Evolutionary conservation across 2,888 invertebrate species (phyloP).

Genomic region (Drosophila barbarae): DNA sequence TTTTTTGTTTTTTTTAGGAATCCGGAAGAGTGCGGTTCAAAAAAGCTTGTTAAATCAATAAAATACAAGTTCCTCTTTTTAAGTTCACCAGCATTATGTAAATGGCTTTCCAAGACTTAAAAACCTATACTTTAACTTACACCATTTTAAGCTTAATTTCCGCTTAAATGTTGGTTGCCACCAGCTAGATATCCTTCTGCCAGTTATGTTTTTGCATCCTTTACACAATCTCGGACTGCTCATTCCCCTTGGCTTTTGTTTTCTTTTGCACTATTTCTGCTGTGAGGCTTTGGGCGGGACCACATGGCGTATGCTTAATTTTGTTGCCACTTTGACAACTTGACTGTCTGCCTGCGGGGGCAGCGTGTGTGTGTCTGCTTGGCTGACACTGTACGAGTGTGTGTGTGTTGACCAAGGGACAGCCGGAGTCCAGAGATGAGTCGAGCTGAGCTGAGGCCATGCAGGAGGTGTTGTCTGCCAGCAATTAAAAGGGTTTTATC

Average conservation of each 20-base stretch:
- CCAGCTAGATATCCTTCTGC: neutral
- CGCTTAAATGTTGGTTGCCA: neutral
- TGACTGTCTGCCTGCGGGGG: constrained; percentile 30
- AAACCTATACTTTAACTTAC: neutral
- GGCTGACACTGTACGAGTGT: neutral
- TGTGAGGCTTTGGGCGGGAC: constrained; percentile 15
- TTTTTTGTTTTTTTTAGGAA: neutral
- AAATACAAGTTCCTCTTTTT: neutral
- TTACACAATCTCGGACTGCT: constrained; percentile 17
- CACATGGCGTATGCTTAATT: constrained; percentile 43
- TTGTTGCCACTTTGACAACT: constrained; percentile 35
- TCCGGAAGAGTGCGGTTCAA: neutral
- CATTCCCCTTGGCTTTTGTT: neutral
- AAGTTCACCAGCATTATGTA: no score
- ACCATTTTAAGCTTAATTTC: neutral
- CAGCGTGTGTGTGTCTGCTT: neutral
- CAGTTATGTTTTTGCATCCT: constrained; percentile 22
- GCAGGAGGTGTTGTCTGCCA: constrained; percentile 40
- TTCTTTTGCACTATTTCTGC: constrained; percentile 7
- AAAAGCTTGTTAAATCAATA: constrained; percentile 8
- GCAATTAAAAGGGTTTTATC: constrained; percentile 61
- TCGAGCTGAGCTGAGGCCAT: neutral
- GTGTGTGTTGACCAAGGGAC: constrained; percentile 20
- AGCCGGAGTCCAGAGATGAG: constrained; percentile 4
- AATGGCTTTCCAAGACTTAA: neutral